Evolutionary conservation across 2,797 vertebrate species (phyloP).

Genomic region (Chelon auratus): DNA sequence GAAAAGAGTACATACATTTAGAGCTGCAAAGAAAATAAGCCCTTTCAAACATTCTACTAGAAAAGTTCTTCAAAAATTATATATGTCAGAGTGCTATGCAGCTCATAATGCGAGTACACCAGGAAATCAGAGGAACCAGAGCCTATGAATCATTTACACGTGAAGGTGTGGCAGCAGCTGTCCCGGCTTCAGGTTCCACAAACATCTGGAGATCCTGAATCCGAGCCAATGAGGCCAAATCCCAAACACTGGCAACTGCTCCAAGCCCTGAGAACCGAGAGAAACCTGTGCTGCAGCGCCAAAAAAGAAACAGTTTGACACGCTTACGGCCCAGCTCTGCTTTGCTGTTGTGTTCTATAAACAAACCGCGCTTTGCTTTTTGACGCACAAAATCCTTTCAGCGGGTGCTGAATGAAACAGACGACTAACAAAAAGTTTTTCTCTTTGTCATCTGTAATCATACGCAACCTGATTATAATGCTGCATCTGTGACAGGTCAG

Average conservation of each 20-base stretch:
- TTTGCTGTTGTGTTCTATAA: background rate
- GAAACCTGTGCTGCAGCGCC: background rate
- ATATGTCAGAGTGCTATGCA: background rate
- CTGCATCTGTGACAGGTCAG: background rate
- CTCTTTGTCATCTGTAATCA: background rate
- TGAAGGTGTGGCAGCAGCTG: slow-evolving; percentile 60
- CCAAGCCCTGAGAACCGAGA: slow-evolving; percentile 23
- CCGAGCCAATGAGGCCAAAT: slow-evolving; percentile 57
- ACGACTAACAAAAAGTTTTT: background rate
- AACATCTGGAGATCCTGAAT: slow-evolving; percentile 70
- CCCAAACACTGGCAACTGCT: slow-evolving; percentile 22
- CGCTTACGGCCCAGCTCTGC: background rate
- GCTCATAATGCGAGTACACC: background rate
- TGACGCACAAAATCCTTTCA: background rate
- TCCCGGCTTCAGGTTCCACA: slow-evolving; percentile 47
- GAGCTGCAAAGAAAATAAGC: background rate
- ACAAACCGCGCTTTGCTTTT: background rate
- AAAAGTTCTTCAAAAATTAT: background rate
- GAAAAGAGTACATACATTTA: too few species aligned
- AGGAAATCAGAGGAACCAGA: slow-evolving; percentile 33
- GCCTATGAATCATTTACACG: slow-evolving; percentile 63
- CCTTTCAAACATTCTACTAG: background rate
- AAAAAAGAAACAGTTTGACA: background rate
- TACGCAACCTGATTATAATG: background rate
- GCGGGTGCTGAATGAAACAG: background rate